Percentiles rank a stretch among this genome's conserved stretches.
Evolutionary conservation across 2,888 invertebrate species (phyloP).

Genomic region (Pherbina coryleti): DNA sequence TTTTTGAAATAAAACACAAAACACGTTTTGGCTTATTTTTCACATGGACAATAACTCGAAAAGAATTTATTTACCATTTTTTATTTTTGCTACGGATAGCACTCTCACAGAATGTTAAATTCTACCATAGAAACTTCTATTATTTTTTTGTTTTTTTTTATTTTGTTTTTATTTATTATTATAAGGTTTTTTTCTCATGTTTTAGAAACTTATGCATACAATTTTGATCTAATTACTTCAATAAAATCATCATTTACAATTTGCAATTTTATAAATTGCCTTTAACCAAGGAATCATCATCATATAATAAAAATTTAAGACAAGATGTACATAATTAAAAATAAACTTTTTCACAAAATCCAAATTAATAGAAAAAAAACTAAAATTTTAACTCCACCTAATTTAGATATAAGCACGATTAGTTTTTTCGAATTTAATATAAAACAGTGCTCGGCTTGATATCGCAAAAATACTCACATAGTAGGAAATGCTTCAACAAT

Average conservation of each 20-base stretch:
- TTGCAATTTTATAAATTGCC: slow-evolving; percentile 15
- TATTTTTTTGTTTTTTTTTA: neutral
- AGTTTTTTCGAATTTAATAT: neutral
- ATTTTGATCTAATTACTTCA: slow-evolving; percentile 30
- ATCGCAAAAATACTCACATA: neutral
- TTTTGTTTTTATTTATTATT: neutral
- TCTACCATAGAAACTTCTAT: neutral
- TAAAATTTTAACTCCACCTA: slow-evolving; percentile 6
- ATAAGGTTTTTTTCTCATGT: slow-evolving; percentile 10
- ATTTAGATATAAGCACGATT: neutral
- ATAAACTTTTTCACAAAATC: neutral
- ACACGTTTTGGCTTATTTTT: neutral
- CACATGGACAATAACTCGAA: slow-evolving; percentile 3
- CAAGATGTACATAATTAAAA: neutral
- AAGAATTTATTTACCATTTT: slow-evolving; percentile 10
- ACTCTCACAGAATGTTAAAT: slow-evolving; percentile 18
- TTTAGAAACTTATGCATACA: slow-evolving; percentile 28
- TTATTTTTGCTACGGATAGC: neutral
- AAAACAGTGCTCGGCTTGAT: neutral
- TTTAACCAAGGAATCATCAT: neutral
- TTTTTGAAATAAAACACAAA: neutral
- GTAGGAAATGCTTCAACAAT: slow-evolving; percentile 26
- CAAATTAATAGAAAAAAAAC: neutral
- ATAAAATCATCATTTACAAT: slow-evolving; percentile 23
- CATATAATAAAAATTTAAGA: neutral